Evolutionary conservation across 2,113 vertebrate genomes (phyloP), one percentile per base, ranked within the genome.

Genomic region (Grallaria varia): DNA sequence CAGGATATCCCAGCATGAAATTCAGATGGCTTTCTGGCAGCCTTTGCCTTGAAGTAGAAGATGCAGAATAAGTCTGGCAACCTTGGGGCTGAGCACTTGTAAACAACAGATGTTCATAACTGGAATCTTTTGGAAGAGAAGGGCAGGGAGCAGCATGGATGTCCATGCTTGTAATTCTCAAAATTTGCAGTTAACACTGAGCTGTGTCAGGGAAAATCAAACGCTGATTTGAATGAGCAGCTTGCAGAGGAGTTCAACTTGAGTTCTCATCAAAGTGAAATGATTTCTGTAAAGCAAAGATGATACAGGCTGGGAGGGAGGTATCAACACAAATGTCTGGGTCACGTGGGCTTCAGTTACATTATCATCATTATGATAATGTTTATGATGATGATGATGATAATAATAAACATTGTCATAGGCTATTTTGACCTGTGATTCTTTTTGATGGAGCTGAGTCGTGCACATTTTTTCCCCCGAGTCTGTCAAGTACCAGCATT

Each of bases 21-120:
- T 95, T 97, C 96, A 97, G 96, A 97, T 94, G 84, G 95, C 95
- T 97, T 87, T 93, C 96, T 97, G 96, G 97, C 96, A 97, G 95
- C 94, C 90, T 97, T 68, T 27, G 52, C 85, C 88, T 86, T 84
- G 50, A 93, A 96, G 96, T 59, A 60, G 79, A 96, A 97, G 96
- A 95, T 97, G 97, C 93, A 93, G 97, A 97, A 53, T 96, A 84
- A 97, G 97, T 97, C 97, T 98, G 98, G 97, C 97, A 97, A 96
- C 96, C 97, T 97, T 91, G 87, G 93, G 97, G 93, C 97, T 95
- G 87, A 97, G 97, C 96, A 52, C 97, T 97, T 95, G 97, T 98
- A 98, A 98, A 98, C 98, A 98, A 96, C 98, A 98, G 98, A 98
- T 98, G 98, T 98, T 98, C 97, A 80, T 96, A 97, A 97, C 96